These are phyloP conservation scores for Pantherophis guttatus DNA, from an alignment of 2,113 vertebrate species.

Conservation along the genomic window DNA sequence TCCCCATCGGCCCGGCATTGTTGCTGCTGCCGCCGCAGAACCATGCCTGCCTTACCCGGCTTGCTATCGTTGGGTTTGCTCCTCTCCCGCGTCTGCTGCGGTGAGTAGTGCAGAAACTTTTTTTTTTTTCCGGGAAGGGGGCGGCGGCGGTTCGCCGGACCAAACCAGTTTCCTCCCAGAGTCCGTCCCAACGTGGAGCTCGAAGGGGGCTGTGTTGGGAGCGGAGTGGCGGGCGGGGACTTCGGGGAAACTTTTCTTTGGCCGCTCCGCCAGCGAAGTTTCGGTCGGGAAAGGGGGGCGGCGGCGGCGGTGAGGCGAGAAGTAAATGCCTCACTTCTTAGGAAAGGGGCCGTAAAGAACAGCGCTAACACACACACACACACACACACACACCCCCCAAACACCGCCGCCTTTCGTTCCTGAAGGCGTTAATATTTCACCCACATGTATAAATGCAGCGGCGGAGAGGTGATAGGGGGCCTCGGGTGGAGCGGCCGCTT, in stretches of 20 bases:
- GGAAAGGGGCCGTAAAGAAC: neutral
- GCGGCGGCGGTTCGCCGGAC: neutral
- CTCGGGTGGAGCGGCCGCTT: neutral
- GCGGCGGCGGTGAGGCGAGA: neutral
- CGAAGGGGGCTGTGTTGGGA: neutral
- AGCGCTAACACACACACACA: too few relatives aligned
- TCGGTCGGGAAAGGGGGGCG: neutral
- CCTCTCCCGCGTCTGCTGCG: constrained; percentile 55
- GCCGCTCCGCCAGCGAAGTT: neutral
- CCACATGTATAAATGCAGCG: too few relatives aligned
- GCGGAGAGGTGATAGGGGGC: neutral
- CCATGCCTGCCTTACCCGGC: constrained; percentile 29
- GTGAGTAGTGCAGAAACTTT: constrained; percentile 55
- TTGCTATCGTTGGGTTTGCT: constrained; percentile 45
- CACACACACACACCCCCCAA: too few relatives aligned
- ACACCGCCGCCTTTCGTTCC: neutral
- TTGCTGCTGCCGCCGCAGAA: neutral
- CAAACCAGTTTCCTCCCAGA: neutral
- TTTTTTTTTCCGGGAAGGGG: neutral
- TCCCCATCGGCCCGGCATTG: constrained; percentile 2
- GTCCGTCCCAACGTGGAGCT: neutral
- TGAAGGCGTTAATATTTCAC: neutral
- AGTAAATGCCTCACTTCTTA: neutral
- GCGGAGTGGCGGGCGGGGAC: constrained; percentile 11
- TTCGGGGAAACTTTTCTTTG: neutral